phyloP scores from a whole-genome alignment of 2,797 vertebrate genomes.

The Tragopan temminckii region DNA sequence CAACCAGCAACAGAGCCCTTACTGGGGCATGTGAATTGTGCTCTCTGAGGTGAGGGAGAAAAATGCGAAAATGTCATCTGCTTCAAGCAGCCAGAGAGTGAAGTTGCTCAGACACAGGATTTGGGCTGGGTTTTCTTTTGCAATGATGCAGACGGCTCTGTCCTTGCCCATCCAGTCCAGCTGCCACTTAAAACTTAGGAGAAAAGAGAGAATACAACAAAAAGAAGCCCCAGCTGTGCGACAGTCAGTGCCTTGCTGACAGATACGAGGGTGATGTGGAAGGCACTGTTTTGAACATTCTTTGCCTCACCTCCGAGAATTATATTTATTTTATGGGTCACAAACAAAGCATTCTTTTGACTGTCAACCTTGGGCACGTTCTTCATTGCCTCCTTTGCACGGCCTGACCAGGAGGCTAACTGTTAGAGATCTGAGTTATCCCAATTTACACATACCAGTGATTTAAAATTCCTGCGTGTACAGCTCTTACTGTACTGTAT shows the following conservation, averaged over 20 bases:
- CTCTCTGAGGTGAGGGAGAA: background rate
- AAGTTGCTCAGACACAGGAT: background rate
- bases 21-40: rapidly evolving
- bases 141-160: background rate
- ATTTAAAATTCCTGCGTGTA: conserved; percentile 4
- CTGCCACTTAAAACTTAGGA: background rate
- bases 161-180: background rate
- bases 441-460: conserved; percentile 43
- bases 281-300: background rate
- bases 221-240: background rate
- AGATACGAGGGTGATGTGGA: background rate
- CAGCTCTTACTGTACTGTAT: conserved; percentile 21
- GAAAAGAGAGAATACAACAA: background rate
- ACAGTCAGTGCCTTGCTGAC: background rate
- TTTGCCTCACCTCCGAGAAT: conserved; percentile 29
- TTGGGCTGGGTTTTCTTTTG: background rate
- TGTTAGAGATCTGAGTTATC: conserved; percentile 36
- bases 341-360: background rate
- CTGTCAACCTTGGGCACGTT: conserved; percentile 23
- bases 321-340: conserved; percentile 37
- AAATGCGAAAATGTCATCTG: background rate
- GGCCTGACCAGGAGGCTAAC: background rate
- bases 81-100: background rate
- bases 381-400: conserved; percentile 33
- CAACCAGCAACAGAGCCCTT: background rate